These are phyloP conservation scores for Potamilus streckersoni DNA, from an alignment of 1,140 invertebrate species.

Conservation along the genomic window DNA sequence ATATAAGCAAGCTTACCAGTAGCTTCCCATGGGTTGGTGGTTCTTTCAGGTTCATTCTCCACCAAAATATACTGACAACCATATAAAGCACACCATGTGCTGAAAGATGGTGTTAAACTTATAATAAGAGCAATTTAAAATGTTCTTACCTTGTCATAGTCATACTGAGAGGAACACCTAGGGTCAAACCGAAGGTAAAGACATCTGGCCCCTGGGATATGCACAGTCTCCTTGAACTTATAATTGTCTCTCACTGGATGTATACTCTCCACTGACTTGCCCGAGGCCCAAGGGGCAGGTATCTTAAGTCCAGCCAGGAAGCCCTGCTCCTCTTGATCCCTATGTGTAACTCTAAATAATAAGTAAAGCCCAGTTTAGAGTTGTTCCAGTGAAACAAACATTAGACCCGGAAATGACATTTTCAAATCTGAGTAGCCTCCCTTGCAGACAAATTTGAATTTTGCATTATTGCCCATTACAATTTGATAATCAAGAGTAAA, in stretches of 20 bases:
- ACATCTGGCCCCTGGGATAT: constrained; percentile 66
- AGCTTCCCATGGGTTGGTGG: too few species aligned
- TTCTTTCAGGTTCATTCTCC: too few species aligned
- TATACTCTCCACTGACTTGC: constrained; percentile 65
- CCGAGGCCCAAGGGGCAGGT: constrained; percentile 66
- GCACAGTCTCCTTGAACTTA: constrained; percentile 67
- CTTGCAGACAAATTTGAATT: too few species aligned
- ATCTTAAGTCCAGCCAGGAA: constrained; percentile 65
- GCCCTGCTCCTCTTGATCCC: constrained; percentile 59
- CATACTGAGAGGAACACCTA: constrained; percentile 67
- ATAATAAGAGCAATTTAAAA: neutral
- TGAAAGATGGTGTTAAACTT: too few species aligned
- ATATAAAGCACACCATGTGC: too few species aligned
- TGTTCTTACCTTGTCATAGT: constrained; percentile 67
- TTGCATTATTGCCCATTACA: too few species aligned
- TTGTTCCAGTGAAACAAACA: too few species aligned
- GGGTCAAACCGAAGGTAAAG: constrained; percentile 67
- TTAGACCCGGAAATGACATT: too few species aligned
- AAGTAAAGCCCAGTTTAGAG: neutral
- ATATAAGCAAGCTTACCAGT: too few species aligned
- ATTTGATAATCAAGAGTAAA: too few species aligned
- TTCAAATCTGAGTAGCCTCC: too few species aligned
- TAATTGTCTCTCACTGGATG: constrained; percentile 69
- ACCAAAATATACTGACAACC: too few species aligned
- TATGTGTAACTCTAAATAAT: constrained; percentile 34